phyloP scores from a whole-genome alignment of 2,113 vertebrate genomes.

The Ovis aries region ARS-UI_Ramb_v3.0 NC_056073.1:28078501-28079000 shows the following conservation, averaged over 20 bases:
- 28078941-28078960: not conserved
- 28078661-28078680: not conserved
- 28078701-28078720: not conserved
- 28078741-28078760: not conserved
- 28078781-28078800: not conserved
- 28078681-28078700: not conserved
- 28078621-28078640: not conserved
- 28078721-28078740: not conserved
- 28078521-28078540: not conserved
- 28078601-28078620: conserved; percentile 24
- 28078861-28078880: not conserved
- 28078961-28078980: not conserved
- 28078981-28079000: not conserved
- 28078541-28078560: not conserved
- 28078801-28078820: not conserved
- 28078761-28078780: not conserved
- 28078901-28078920: not conserved
- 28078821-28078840: not conserved
- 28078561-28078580: not conserved
- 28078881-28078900: not conserved
- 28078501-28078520: too few relatives aligned
- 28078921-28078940: not conserved
- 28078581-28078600: not conserved
- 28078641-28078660: not conserved
- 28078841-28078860: not conserved